These are phyloP conservation scores for Aphelinus certus DNA, from an alignment of 1,140 invertebrate species.

Conservation along the genomic window DNA sequence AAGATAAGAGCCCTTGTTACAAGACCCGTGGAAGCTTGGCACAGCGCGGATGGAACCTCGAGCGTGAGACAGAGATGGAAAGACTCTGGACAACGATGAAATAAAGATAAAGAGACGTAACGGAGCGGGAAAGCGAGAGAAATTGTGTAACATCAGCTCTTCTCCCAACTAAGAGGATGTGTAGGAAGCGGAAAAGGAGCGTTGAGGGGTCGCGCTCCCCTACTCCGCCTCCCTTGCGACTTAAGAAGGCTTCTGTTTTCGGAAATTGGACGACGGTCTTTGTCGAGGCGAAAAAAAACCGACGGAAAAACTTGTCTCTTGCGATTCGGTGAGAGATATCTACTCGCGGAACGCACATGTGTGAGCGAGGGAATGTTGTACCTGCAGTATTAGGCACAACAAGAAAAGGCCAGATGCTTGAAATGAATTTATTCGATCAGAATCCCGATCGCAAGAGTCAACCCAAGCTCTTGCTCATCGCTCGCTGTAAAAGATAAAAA, in stretches of 20 bases:
- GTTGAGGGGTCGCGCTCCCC: neutral
- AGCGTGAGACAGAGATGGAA: neutral
- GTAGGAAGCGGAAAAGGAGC: slow-evolving; percentile 5
- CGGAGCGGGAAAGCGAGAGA: slow-evolving; percentile 2
- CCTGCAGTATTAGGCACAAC: neutral
- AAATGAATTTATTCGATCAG: neutral
- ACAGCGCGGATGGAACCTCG: neutral
- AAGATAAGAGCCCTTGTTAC: slow-evolving; percentile 29
- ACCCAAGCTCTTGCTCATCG: too few species aligned
- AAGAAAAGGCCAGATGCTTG: neutral
- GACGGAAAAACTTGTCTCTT: neutral
- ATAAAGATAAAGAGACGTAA: slow-evolving; percentile 1
- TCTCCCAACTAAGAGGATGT: neutral
- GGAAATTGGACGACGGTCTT: slow-evolving; percentile 52
- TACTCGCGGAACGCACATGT: neutral
- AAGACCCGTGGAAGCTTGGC: neutral
- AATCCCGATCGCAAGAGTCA: too few species aligned
- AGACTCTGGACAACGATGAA: slow-evolving; percentile 9
- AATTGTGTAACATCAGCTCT: slow-evolving; percentile 29
- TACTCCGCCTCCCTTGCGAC: slow-evolving; percentile 33
- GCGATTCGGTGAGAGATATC: neutral
- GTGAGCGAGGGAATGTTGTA: neutral
- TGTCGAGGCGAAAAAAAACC: slow-evolving; percentile 1
- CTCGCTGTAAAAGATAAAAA: too few species aligned
- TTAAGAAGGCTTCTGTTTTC: slow-evolving; percentile 50